Evolutionary conservation across 2,113 vertebrate species (phyloP).

Genomic region (pig (Sus scrofa)): T2T-Sscrofa CM000813.6:2323001-2323500

Average conservation of each 20-base stretch:
- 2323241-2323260: not conserved
- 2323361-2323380: not conserved
- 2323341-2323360: not conserved
- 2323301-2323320: accelerated
- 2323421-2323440: not conserved
- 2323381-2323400: not conserved
- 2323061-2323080: not conserved
- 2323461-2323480: not conserved
- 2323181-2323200: too few relatives aligned
- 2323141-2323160: not conserved
- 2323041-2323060: not conserved
- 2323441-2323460: not conserved
- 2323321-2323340: not conserved
- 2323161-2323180: not conserved
- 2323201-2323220: accelerated
- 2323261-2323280: not conserved
- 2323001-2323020: too few relatives aligned
- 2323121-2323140: too few relatives aligned
- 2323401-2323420: not conserved
- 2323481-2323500: not conserved
- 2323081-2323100: not conserved
- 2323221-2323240: not conserved
- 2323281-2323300: not conserved
- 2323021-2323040: too few relatives aligned
- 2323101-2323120: not conserved